These are phyloP conservation scores for Ditylenchus weischeri DNA, from an alignment of 2,888 invertebrate species.

Conservation along the genomic window DNA sequence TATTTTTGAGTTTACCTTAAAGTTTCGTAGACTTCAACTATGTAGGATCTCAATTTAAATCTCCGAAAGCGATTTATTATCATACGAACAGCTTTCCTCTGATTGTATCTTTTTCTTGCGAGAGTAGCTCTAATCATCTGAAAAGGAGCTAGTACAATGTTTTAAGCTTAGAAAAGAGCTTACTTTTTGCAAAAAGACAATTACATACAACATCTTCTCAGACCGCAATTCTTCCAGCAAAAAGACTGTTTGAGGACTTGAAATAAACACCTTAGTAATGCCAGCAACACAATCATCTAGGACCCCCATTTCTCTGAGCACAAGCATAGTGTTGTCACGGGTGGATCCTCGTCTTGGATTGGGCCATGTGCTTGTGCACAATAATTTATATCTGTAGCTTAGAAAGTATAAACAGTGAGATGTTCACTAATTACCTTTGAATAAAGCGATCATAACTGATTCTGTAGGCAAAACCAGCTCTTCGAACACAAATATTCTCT, in stretches of 20 bases:
- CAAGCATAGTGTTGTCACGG: conserved; percentile 75
- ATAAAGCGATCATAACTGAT: conserved; percentile 89
- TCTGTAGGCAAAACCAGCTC: conserved; percentile 94
- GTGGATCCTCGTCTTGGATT: conserved; percentile 78
- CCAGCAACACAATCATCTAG: conserved; percentile 85
- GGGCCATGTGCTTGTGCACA: conserved; percentile 92
- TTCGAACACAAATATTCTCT: conserved; percentile 88
- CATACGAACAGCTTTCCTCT: conserved; percentile 77
- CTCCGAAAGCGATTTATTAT: conserved; percentile 78
- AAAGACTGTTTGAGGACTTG: conserved; percentile 86
- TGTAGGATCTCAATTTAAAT: conserved; percentile 74
- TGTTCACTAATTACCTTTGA: conserved; percentile 75
- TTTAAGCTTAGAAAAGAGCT: background rate
- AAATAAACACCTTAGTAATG: conserved; percentile 89
- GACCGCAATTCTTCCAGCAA: conserved; percentile 80
- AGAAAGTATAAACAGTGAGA: too few relatives aligned
- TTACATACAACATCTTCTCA: conserved; percentile 82
- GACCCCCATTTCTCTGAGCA: conserved; percentile 77
- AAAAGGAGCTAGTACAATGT: conserved; percentile 7
- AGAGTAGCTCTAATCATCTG: conserved; percentile 76
- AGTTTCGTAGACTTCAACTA: conserved; percentile 68
- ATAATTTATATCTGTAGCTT: conserved; percentile 81
- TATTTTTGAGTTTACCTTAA: conserved; percentile 63
- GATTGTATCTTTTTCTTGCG: conserved; percentile 76
- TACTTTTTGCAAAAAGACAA: conserved; percentile 87